Evolutionary conservation across 2,797 vertebrate species (phyloP), one percentile per base, ranked within the genome.

Genomic region (Lophius americanus): DNA sequence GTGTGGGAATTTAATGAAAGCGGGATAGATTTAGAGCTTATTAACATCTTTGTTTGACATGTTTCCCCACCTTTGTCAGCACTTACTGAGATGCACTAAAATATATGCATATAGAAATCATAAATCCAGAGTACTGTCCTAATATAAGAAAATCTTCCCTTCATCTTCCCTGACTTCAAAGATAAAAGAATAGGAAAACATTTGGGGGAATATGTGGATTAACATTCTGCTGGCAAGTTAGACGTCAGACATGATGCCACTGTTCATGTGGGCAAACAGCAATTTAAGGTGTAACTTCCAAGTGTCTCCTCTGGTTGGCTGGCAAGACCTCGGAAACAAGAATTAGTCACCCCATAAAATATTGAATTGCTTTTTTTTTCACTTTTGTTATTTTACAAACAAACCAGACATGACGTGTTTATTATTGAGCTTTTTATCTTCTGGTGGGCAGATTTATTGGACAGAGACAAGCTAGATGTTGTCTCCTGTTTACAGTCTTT

Each of bases 1-100:
- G 61, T 73, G 32, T 72, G 68, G 68, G 64, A 80, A 68, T 62
- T 44, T 62, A 62, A 67, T 74, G 55, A 75, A 76, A 71, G 77
- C 12, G 70, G 35, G 58, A 55, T 6, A 38, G 60, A 73, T 76
- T 60, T 38, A 39, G 53, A 63, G 75, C 52, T 59, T 62, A 78
- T 38, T 63, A 82, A 69, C 61, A 43, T 64, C 14, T 49, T 46
- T 33, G 37, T 59, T 66, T 61, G 7, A 76, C 70, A 59, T 41
- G 36, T 44, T 36, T 3, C 39, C 10, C 44, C 44, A 51, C 51
- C 56, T 13, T 55, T 54, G 50, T 73, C 53, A 58, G 8, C 48
- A 63, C 47, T 36, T 56, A 38, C 33, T 42, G 51, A 38, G 41
- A 68, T 42, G 0, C 36, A 68, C 35, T 62, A 56, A 5, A 56